Percentiles rank a stretch among this genome's conserved stretches.
phyloP scores from a whole-genome alignment of 2,797 vertebrate genomes.

The Emys orbicularis region DNA sequence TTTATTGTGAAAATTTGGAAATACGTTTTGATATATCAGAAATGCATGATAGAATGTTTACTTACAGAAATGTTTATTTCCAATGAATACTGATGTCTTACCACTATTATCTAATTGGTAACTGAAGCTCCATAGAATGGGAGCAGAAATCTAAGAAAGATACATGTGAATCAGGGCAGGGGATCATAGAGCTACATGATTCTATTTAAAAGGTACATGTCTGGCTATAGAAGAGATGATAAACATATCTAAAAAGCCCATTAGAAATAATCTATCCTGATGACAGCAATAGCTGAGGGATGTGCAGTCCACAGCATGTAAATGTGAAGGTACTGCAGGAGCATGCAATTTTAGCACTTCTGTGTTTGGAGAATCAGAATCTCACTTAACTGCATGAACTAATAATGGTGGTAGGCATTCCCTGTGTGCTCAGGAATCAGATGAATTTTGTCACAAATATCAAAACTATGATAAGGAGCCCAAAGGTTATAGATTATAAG shows the following conservation, averaged over 20 bases:
- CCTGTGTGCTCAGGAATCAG: neutral
- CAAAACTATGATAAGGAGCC: neutral
- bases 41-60: neutral
- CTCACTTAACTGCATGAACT: neutral
- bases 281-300: neutral
- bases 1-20: neutral
- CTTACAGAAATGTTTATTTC: too few species aligned
- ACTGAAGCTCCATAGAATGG: neutral
- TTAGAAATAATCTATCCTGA: neutral
- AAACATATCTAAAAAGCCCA: neutral
- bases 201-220: neutral
- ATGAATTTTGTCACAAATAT: neutral
- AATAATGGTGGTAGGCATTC: neutral
- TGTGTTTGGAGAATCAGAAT: neutral
- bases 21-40: neutral
- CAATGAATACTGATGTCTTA: neutral
- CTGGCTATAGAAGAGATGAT: neutral
- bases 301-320: neutral
- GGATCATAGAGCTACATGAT: neutral
- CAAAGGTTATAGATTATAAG: neutral
- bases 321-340: neutral
- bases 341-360: neutral
- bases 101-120: neutral
- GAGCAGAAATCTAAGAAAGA: neutral
- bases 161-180: neutral